phyloP scores from a whole-genome alignment of 1,140 invertebrate species.

The Meteorus sp. region DNA sequence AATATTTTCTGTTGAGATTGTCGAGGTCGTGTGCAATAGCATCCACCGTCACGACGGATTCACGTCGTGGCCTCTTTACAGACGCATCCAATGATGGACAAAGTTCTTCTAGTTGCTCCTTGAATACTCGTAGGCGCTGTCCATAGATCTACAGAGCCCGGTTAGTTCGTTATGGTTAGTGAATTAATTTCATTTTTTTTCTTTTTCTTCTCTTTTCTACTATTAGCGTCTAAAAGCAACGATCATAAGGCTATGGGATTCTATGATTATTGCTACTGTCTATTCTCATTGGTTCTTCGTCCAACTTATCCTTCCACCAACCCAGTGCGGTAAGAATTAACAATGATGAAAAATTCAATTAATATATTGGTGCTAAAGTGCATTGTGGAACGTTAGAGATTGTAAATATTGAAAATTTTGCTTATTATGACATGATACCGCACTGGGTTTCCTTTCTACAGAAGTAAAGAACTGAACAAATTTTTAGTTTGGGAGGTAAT shows the following conservation, averaged over 20 bases:
- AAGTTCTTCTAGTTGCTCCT: conserved; percentile 83
- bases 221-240: conserved; percentile 38
- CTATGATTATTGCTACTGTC: conserved; percentile 8
- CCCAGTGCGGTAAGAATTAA: conserved; percentile 40
- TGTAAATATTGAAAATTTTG: too few relatives aligned
- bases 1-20: conserved; percentile 79
- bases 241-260: conserved; percentile 10
- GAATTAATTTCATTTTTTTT: conserved; percentile 33
- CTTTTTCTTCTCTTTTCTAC: conserved; percentile 32
- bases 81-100: conserved; percentile 79
- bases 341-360: not conserved
- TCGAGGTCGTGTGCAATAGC: conserved; percentile 84
- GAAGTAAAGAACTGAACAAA: too few relatives aligned
- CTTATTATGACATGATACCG: conserved; percentile 29
- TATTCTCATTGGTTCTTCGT: conserved; percentile 9
- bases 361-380: not conserved
- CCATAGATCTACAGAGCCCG: conserved; percentile 79
- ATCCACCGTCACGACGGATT: conserved; percentile 67
- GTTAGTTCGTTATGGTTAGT: conserved; percentile 58
- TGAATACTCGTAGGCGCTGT: conserved; percentile 82
- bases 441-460: conserved; percentile 32
- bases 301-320: too few relatives aligned
- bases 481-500: conserved; percentile 7
- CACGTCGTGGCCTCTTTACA: conserved; percentile 50
- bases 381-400: too few relatives aligned